These are phyloP conservation scores for Drosophila putrida DNA, from an alignment of 2,888 invertebrate genomes.

Conservation along the genomic window DNA sequence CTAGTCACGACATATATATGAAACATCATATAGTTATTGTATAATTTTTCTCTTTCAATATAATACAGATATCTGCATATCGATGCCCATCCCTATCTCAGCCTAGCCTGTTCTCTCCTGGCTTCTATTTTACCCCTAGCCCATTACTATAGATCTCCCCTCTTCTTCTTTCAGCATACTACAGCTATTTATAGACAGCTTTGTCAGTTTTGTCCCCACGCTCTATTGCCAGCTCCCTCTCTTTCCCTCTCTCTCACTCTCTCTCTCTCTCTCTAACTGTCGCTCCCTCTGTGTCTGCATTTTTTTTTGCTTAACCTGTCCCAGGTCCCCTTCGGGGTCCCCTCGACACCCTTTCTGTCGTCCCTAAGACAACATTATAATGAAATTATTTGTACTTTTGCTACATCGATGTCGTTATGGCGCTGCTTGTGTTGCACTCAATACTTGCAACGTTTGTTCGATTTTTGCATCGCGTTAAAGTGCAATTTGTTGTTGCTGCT, in stretches of 20 bases:
- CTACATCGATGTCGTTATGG: slow-evolving; percentile 37
- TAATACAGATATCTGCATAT: too few relatives aligned
- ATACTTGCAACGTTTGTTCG: slow-evolving; percentile 50
- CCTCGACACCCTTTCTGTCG: slow-evolving; percentile 8
- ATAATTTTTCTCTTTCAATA: too few relatives aligned
- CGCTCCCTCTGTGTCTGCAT: slow-evolving; percentile 10
- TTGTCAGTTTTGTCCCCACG: slow-evolving; percentile 71
- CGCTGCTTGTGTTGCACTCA: slow-evolving; percentile 33
- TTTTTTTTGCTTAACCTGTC: slow-evolving; percentile 41
- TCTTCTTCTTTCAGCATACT: slow-evolving; percentile 20
- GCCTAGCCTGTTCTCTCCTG: background rate
- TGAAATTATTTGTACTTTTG: slow-evolving; percentile 77
- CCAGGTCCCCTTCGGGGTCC: background rate
- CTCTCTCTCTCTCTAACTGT: background rate
- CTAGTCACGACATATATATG: too few relatives aligned
- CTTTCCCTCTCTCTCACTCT: background rate
- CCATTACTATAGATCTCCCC: background rate
- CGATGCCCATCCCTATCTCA: background rate
- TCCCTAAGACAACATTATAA: slow-evolving; percentile 64
- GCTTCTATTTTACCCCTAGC: too few relatives aligned
- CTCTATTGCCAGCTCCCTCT: slow-evolving; percentile 15
- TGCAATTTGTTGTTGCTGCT: slow-evolving; percentile 49
- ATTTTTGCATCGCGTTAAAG: slow-evolving; percentile 46
- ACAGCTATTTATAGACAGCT: slow-evolving; percentile 70
- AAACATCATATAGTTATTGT: too few relatives aligned